Conservation (phyloP, 92 coral and sea anemone species). For the Metridium senile region DNA sequence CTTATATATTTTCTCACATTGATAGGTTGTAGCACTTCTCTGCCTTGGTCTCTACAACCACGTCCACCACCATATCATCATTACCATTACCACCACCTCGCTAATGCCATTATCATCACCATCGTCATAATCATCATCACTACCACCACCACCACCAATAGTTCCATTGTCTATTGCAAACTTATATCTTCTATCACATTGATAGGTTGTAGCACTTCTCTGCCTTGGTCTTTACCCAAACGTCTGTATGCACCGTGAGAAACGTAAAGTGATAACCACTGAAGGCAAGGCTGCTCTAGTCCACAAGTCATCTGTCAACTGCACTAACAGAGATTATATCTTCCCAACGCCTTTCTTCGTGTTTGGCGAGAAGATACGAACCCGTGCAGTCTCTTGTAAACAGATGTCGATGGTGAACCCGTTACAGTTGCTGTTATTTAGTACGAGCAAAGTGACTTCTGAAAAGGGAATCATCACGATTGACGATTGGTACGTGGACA, state of each 20-base stretch:
- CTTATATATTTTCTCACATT: no score
- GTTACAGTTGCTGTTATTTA: conserved; percentile 81
- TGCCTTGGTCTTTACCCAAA: conserved; percentile 96
- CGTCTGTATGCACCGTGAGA: conserved; percentile 95
- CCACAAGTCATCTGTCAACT: conserved; percentile 96
- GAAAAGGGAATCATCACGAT: conserved; percentile 76
- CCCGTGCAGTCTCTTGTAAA: conserved; percentile 99
- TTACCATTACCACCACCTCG: no score
- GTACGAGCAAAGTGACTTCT: conserved; percentile 87
- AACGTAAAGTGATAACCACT: conserved; percentile 93
- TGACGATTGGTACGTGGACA: conserved; percentile 81
- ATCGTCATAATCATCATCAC: no score
- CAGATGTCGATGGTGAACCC: conserved; percentile 99
- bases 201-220: conserved; percentile 88
- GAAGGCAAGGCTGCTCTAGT: conserved; percentile 98
- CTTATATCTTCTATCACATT: not conserved
- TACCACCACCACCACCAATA: no score
- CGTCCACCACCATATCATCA: no score
- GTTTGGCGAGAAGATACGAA: conserved; percentile 99
- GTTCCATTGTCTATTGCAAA: not conserved
- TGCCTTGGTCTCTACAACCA: no score
- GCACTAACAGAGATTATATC: conserved; percentile 93
- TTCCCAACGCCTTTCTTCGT: conserved; percentile 98
- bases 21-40: conserved; percentile 90
- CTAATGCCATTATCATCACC: no score